A percentile compares a stretch with the other conserved stretches of the same genome.
Evolutionary conservation across 2,888 invertebrate genomes (phyloP).

Genomic region (Agonopterix subpropinquella): DNA sequence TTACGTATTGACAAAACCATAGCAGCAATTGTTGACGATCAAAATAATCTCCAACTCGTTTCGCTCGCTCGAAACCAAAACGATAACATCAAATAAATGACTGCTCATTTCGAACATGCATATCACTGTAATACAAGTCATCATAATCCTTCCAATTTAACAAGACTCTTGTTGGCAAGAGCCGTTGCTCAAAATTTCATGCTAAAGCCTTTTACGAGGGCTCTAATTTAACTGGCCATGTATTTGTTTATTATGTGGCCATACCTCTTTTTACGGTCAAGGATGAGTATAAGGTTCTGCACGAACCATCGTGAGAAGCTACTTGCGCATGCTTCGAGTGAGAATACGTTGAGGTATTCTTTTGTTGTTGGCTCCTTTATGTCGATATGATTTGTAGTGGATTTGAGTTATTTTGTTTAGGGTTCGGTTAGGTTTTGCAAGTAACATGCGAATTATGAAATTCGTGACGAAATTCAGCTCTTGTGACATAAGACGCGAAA

Average conservation of each 20-base stretch:
- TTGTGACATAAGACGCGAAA: too few species aligned
- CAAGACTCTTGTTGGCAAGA: conserved; percentile 13
- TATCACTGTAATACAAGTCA: conserved; percentile 26
- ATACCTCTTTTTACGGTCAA: conserved; percentile 51
- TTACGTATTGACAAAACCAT: too few species aligned
- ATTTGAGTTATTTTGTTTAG: neutral
- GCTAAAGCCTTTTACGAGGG: conserved; percentile 11
- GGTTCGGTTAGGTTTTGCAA: too few species aligned
- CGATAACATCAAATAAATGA: neutral
- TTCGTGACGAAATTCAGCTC: too few species aligned
- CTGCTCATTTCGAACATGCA: conserved; percentile 17
- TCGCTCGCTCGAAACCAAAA: too few species aligned
- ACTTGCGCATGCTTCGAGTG: conserved; percentile 25
- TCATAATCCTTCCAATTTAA: conserved; percentile 17
- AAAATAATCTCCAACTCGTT: too few species aligned
- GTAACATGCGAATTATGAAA: too few species aligned
- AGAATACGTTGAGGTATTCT: conserved; percentile 29
- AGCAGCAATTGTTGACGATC: too few species aligned
- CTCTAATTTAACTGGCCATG: conserved; percentile 18
- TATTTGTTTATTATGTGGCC: conserved; percentile 2
- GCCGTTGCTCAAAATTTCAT: conserved; percentile 10
- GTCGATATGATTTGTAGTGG: conserved; percentile 15
- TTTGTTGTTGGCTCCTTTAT: conserved; percentile 16
- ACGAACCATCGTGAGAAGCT: conserved; percentile 35
- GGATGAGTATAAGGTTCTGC: conserved; percentile 32